Evolutionary conservation across 2,888 invertebrate species (phyloP).

Genomic region (Panzeria rudis): DNA sequence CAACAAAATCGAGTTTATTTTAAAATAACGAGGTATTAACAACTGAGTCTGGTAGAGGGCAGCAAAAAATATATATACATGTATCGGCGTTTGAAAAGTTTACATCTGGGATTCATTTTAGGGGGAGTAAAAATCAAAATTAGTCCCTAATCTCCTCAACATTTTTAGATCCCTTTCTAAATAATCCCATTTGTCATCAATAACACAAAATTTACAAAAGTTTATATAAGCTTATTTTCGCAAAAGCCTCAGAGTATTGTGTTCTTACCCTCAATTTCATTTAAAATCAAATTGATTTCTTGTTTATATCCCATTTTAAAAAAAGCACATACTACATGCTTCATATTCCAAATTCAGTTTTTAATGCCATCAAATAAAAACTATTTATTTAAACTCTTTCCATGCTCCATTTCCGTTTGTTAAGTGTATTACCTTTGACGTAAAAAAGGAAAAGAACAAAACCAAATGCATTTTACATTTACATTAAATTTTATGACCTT

Average conservation of each 20-base stretch:
- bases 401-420: slow-evolving; percentile 46
- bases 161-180: neutral
- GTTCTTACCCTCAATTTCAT: neutral
- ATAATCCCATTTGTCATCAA: neutral
- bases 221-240: too few species aligned
- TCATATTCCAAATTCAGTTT: slow-evolving; percentile 2
- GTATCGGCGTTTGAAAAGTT: too few species aligned
- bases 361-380: slow-evolving; percentile 22
- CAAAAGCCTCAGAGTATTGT: too few species aligned
- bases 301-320: slow-evolving; percentile 13
- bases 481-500: slow-evolving; percentile 62
- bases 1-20: too few species aligned
- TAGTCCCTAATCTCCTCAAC: too few species aligned
- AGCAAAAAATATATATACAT: too few species aligned
- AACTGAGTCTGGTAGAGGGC: too few species aligned
- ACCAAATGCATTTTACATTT: slow-evolving; percentile 54
- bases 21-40: too few species aligned
- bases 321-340: neutral
- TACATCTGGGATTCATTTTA: too few species aligned
- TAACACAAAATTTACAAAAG: too few species aligned
- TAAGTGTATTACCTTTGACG: slow-evolving; percentile 42
- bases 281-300: slow-evolving; percentile 39
- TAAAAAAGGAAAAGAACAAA: neutral
- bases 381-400: slow-evolving; percentile 36
- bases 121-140: too few species aligned